Evolutionary conservation across 2,888 invertebrate genomes (phyloP).

Genomic region (Dasysyrphus tricinctus): DNA sequence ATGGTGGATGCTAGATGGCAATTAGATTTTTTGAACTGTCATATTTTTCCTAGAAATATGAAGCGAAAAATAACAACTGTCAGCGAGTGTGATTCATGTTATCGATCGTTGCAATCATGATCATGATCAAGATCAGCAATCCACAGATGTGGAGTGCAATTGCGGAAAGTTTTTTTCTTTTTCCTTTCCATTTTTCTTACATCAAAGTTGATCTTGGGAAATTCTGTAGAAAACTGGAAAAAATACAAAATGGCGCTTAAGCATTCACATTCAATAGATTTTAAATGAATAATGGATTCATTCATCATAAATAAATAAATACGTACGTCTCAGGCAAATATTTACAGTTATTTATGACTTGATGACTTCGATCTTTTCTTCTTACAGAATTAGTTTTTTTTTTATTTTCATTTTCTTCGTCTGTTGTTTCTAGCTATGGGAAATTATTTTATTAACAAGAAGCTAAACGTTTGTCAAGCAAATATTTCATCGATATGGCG

Average conservation of each 20-base stretch:
- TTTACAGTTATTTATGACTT: constrained; percentile 50
- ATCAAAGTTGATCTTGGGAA: constrained; percentile 1
- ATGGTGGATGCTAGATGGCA: constrained; percentile 1
- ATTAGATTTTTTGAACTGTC: neutral
- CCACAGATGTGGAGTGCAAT: constrained; percentile 1
- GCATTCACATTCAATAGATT: neutral
- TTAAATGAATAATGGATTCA: constrained; percentile 44
- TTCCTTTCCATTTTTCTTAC: constrained; percentile 2
- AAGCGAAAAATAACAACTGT: neutral
- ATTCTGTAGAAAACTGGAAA: constrained; percentile 8
- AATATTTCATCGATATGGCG: constrained; percentile 50
- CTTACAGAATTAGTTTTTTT: constrained; percentile 6
- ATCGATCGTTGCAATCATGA: constrained; percentile 35
- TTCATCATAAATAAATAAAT: constrained; percentile 27
- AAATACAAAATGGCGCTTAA: constrained; percentile 29
- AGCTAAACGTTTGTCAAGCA: constrained; percentile 60
- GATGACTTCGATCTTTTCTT: constrained; percentile 18
- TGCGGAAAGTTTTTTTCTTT: constrained; percentile 21
- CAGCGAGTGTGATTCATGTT: constrained; percentile 22
- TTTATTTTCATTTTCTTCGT: too few species aligned
- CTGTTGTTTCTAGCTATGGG: constrained; percentile 5
- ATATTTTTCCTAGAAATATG: constrained; percentile 8
- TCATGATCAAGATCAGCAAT: constrained; percentile 34
- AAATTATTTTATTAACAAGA: constrained; percentile 46
- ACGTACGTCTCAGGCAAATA: constrained; percentile 41